These are phyloP conservation scores for Naja naja DNA, from an alignment of 2,113 vertebrate species.

Conservation along the genomic window DNA sequence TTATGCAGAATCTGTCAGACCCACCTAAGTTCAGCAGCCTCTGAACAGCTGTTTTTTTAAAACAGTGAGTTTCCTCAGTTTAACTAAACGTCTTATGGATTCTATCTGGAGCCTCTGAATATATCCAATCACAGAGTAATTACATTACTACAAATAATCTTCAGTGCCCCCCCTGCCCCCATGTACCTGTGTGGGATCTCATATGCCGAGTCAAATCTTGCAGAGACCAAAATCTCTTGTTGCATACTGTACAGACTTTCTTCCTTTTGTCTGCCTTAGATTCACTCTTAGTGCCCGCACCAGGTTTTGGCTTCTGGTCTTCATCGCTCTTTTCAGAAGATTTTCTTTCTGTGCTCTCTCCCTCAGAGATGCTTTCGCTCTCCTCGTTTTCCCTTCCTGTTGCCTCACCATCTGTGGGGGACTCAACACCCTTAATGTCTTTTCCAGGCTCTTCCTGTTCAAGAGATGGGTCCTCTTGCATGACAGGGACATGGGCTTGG, in stretches of 20 bases:
- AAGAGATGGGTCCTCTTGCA: slow-evolving; percentile 49
- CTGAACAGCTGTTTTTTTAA: not conserved
- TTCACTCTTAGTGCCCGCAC: slow-evolving; percentile 64
- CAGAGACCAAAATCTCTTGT: slow-evolving; percentile 96
- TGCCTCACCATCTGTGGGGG: slow-evolving; percentile 60
- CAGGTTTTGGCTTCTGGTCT: slow-evolving; percentile 81
- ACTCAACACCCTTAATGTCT: slow-evolving; percentile 62
- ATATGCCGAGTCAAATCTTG: slow-evolving; percentile 97
- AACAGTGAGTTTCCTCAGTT: not conserved
- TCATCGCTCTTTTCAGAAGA: slow-evolving; percentile 80
- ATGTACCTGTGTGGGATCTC: slow-evolving; percentile 94
- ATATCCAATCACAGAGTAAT: not conserved
- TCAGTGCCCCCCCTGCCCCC: slow-evolving; percentile 5
- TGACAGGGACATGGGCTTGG: slow-evolving; percentile 44
- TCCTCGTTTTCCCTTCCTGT: slow-evolving; percentile 69
- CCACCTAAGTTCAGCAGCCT: not conserved
- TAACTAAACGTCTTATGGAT: not conserved
- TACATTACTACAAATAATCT: not conserved
- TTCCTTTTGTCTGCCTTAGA: slow-evolving; percentile 94
- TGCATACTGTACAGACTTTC: slow-evolving; percentile 94
- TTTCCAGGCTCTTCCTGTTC: slow-evolving; percentile 57
- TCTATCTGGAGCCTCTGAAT: not conserved
- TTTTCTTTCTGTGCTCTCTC: slow-evolving; percentile 76
- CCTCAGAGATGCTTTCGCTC: slow-evolving; percentile 74
- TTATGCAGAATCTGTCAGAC: not conserved